Evolutionary conservation across 2,888 invertebrate genomes (phyloP).

Genomic region (Drosophila anceps): DNA sequence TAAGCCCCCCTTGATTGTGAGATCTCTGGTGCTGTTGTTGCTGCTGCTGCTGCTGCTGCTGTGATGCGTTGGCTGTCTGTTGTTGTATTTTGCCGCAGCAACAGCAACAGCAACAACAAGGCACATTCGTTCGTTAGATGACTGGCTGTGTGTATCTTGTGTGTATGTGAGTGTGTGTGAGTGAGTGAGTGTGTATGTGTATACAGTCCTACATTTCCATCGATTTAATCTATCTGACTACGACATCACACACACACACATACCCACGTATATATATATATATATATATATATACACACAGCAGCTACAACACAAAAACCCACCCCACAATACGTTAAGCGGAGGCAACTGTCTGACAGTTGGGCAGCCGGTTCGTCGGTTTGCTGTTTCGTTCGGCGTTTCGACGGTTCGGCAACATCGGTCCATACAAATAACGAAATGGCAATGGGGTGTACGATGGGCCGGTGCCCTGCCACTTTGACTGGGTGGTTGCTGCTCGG

Average conservation of each 20-base stretch:
- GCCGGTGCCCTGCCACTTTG: slow-evolving; percentile 33
- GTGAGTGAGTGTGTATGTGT: slow-evolving; percentile 39
- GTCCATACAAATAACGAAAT: slow-evolving; percentile 79
- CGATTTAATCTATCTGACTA: slow-evolving; percentile 83
- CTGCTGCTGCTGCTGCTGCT: slow-evolving; percentile 64
- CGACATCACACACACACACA: slow-evolving; percentile 77
- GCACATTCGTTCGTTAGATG: slow-evolving; percentile 77
- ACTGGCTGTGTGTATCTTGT: slow-evolving; percentile 56
- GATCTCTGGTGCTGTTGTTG: slow-evolving; percentile 51
- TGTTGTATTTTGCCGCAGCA: slow-evolving; percentile 80
- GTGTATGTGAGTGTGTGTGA: slow-evolving; percentile 23
- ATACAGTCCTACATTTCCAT: slow-evolving; percentile 82
- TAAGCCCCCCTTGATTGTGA: slow-evolving; percentile 21
- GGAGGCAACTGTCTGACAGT: slow-evolving; percentile 37
- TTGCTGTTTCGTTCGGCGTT: slow-evolving; percentile 32
- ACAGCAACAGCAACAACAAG: slow-evolving; percentile 56
- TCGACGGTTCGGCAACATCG: slow-evolving; percentile 65
- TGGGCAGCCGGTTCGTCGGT: slow-evolving; percentile 24
- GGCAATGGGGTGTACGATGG: slow-evolving; percentile 76
- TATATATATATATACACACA: slow-evolving; percentile 12
- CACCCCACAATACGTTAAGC: slow-evolving; percentile 68
- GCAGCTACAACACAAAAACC: slow-evolving; percentile 66
- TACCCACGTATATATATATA: slow-evolving; percentile 20
- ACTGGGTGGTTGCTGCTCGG: slow-evolving; percentile 46
- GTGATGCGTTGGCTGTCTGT: slow-evolving; percentile 71